Conservation (phyloP, 2,888 invertebrate genomes). For the Habroteleia sp. region DNA sequence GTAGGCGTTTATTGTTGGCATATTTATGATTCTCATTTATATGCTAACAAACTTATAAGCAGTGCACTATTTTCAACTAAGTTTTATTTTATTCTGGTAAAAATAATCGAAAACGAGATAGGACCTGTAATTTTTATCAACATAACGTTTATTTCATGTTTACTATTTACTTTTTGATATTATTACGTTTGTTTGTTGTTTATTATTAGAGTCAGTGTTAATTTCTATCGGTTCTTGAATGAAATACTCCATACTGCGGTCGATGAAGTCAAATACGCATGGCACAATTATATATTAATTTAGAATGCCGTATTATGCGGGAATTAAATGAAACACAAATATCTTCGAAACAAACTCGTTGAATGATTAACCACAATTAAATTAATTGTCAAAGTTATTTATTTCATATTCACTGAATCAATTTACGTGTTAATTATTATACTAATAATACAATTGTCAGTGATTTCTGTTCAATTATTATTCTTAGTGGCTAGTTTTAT, state of each 20-base stretch:
- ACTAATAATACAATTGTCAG: constrained; percentile 2
- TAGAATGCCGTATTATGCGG: constrained; percentile 18
- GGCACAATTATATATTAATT: constrained; percentile 50
- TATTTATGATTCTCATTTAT: not conserved
- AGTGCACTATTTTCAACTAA: not conserved
- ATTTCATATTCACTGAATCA: constrained; percentile 26
- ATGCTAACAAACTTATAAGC: constrained; percentile 2
- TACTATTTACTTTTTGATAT: too few relatives aligned
- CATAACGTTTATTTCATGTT: too few relatives aligned
- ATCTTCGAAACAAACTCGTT: constrained; percentile 27
- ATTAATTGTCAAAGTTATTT: constrained; percentile 37
- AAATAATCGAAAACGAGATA: too few relatives aligned
- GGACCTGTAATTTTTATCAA: too few relatives aligned
- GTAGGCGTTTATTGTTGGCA: not conserved
- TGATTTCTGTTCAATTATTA: constrained; percentile 5
- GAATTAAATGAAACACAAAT: constrained; percentile 44
- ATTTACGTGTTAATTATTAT: constrained; percentile 17
- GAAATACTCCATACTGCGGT: constrained; percentile 29
- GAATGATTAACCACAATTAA: constrained; percentile 41
- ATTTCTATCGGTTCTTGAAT: constrained; percentile 32
- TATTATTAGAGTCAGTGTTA: too few relatives aligned
- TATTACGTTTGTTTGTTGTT: too few relatives aligned
- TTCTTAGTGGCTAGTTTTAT: too few relatives aligned
- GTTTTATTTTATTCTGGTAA: not conserved
- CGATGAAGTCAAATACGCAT: constrained; percentile 39